A percentile compares a stretch with the other conserved stretches of the same genome.
These are phyloP conservation scores for Brachyrhaphis roseni DNA, from an alignment of 2,797 vertebrate genomes.

Conservation along the genomic window DNA sequence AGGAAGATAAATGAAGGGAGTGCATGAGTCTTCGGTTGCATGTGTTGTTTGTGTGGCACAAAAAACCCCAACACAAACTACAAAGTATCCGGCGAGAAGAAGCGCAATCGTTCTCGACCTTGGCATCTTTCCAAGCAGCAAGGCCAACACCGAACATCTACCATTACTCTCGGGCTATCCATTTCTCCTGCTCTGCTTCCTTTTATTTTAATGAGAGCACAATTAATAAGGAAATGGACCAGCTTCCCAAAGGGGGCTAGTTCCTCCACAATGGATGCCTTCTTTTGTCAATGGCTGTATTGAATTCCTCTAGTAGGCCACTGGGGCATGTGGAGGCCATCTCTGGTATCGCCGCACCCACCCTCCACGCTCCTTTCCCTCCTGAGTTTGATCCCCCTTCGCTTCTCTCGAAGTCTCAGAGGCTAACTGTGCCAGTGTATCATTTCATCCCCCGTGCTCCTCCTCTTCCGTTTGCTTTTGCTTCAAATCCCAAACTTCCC, in stretches of 20 bases:
- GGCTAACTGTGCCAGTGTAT: conserved; percentile 72
- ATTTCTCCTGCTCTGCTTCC: conserved; percentile 44
- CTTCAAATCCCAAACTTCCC: conserved; percentile 66
- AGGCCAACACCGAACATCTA: conserved; percentile 49
- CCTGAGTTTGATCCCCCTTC: conserved; percentile 32
- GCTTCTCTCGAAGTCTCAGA: conserved; percentile 60
- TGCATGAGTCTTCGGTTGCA: conserved; percentile 11
- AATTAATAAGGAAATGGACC: conserved; percentile 81
- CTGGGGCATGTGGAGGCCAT: conserved; percentile 72
- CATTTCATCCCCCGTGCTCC: conserved; percentile 57
- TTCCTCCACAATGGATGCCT: conserved; percentile 69
- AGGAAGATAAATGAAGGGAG: conserved; percentile 28
- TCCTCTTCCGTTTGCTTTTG: conserved; percentile 11
- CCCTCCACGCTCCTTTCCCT: conserved; percentile 19
- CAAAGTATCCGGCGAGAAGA: conserved; percentile 12
- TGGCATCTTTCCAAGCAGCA: conserved; percentile 63
- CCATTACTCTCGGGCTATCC: conserved; percentile 61
- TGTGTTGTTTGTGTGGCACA: conserved; percentile 18
- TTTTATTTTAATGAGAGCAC: conserved; percentile 76
- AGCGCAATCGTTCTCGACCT: conserved; percentile 46
- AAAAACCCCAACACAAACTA: conserved; percentile 38
- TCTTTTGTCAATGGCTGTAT: conserved; percentile 80
- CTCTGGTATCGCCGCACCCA: conserved; percentile 67
- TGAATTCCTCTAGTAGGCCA: conserved; percentile 76
- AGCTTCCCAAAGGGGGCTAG: conserved; percentile 66